Evolutionary conservation across 2,113 vertebrate species (phyloP), one percentile per base, ranked within the genome.

Genomic region (Cebus imitator): DNA sequence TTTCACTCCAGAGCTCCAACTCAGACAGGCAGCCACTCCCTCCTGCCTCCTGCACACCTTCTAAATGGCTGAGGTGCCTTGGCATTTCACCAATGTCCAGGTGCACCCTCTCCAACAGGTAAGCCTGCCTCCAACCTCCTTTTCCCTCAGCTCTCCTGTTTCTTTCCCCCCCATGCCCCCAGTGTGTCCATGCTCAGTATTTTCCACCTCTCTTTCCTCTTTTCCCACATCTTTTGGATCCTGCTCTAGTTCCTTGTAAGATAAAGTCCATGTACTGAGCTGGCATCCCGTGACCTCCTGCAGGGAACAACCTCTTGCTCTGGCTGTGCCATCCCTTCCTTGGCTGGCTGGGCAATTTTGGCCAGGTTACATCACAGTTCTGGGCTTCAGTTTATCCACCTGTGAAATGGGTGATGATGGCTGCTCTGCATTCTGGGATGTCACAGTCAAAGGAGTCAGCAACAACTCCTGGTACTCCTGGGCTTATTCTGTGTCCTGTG

Each of bases 401-500:
- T 78, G 75, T 55, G 27, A 78, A 30, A n/a, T 4, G 20, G 27
- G 10, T 18, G 6, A 8, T 57, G 0, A 10, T 25, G 37, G 37
- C 70, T 23, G 37, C 25, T 50, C 30, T 81, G 57, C 3, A 32
- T 32, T 32, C 73, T 37, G 52, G 35, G 55, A 35, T 43, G 18
- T 14, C 35, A 20, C 2, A 61, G 72, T 58, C 27, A 11, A 45
- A 25, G 6, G 83, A 72, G 14, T 37, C 72, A 32, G 1, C 66
- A 27, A 13, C 4, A 16, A 8, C 9, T 18, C 20, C 80, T 48
- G 8, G 43, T 23, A 1, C 10, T 3, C 35, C 18, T 12, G 25
- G 58, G 50, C 2, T 17, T n/a, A 27, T n/a, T n/a, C 0, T 0
- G 1, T 68, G 25, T 27, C 45, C 40, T 6, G 17, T 1, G 1